Conservation (phyloP, 2,113 vertebrate genomes). For the Tupaia tana region DNA sequence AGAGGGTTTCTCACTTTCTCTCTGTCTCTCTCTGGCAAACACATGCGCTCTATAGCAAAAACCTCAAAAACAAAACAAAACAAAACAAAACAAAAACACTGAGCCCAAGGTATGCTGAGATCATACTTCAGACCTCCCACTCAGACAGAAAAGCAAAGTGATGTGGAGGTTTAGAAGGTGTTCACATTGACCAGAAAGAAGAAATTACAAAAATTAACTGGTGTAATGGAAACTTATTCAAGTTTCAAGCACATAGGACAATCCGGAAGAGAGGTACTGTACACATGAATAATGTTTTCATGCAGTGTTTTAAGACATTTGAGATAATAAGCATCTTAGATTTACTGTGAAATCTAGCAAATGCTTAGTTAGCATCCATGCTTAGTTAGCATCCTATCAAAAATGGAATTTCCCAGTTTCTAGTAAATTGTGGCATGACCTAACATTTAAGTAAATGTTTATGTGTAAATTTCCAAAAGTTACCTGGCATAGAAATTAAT, state of each 20-base stretch:
- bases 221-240: neutral
- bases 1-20: too few relatives aligned
- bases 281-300: neutral
- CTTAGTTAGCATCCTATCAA: neutral
- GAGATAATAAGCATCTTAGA: neutral
- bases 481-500: conserved; percentile 38
- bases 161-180: neutral
- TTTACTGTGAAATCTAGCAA: conserved; percentile 28
- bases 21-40: too few relatives aligned
- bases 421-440: conserved; percentile 23
- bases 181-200: neutral
- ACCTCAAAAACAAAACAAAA: too few relatives aligned
- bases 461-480: conserved; percentile 48
- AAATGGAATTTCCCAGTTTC: conserved; percentile 67
- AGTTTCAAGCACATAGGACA: neutral
- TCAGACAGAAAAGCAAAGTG: neutral
- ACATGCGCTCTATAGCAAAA: too few relatives aligned
- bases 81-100: too few relatives aligned
- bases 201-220: neutral
- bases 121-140: neutral
- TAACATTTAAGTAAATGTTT: conserved; percentile 65
- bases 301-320: neutral
- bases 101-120: neutral
- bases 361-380: neutral
- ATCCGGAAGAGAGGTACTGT: neutral